Evolutionary conservation across 2,797 vertebrate species (phyloP), one percentile per base, ranked within the genome.

Genomic region (Lithobates sylvaticus): DNA sequence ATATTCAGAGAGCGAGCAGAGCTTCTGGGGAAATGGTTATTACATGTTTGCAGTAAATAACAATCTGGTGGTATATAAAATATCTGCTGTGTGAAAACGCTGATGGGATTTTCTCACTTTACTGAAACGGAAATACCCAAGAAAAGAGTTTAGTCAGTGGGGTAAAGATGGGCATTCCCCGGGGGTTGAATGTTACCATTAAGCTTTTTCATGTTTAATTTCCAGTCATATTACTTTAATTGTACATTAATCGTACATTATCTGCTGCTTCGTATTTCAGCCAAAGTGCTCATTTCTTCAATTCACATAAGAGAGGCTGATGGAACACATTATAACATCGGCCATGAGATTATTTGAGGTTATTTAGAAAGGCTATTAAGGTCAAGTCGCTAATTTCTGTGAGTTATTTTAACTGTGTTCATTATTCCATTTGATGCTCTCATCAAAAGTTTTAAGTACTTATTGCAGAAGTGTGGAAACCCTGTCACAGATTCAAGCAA

Each of bases 31-130:
- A 87, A 76, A 81, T 76, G 27, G 39, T 87, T 84, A 84, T 84
- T 87, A 68, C 64, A 75, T 84, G 81, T 80, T 84, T 87, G 86
- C 81, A 75, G 86, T 87, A 87, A 87, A 87, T 87, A 87, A 87
- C 81, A 87, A 84, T 76, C 47, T 79, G 69, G 71, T n/a, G 42
- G 71, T 47, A 69, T 69, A 70, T 44, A 78, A 80, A 42, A 64
- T 61, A 44, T 64, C 27, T 61, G 76, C 61, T 69, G 58, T 42
- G 69, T 78, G 83, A 72, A 78, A 64, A 84, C 44, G 36, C 68
- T 78, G 54, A 80, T 80, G 70, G 76, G 69, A 76, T n/a, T 76
- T 83, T 73, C 50, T 39, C 72, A 79, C 68, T 78, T 86, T 78
- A 78, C 36, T 72, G 29, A n/a, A 83, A 78, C n/a, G 58, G 80